A percentile compares a stretch with the other conserved stretches of the same genome.
These are phyloP conservation scores for Perca flavescens DNA, from an alignment of 2,113 vertebrate genomes.

Conservation along the genomic window DNA sequence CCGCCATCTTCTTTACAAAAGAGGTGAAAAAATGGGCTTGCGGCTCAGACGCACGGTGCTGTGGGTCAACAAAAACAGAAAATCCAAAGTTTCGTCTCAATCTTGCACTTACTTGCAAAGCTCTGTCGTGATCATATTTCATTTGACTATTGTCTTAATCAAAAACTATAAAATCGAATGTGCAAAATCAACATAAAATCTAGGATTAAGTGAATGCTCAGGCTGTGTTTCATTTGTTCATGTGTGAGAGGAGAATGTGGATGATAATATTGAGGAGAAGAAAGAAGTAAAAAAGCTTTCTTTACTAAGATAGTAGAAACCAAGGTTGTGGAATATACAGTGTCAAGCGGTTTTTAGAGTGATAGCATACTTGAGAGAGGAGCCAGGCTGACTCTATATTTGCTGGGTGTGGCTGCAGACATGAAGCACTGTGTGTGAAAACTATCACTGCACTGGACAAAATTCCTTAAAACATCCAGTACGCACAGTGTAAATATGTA, in stretches of 20 bases:
- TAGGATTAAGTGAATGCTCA: neutral
- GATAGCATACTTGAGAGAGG: constrained; percentile 44
- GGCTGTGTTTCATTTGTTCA: constrained; percentile 11
- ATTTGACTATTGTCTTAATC: neutral
- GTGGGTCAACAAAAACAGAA: neutral
- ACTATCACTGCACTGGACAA: constrained; percentile 71
- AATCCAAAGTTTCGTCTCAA: neutral
- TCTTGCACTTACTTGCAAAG: neutral
- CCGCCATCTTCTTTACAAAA: neutral
- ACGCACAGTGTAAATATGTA: constrained; percentile 54
- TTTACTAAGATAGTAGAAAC: constrained; percentile 15
- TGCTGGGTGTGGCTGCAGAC: constrained; percentile 73
- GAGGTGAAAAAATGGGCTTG: constrained; percentile 7
- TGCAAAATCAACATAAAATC: constrained; percentile 15
- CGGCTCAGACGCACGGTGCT: neutral
- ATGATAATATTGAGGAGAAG: neutral
- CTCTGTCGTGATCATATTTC: neutral
- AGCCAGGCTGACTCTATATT: constrained; percentile 61
- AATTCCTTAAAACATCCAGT: constrained; percentile 69
- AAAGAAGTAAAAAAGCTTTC: constrained; percentile 9
- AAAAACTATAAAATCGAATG: neutral
- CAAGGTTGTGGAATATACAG: constrained; percentile 8
- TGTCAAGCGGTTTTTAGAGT: constrained; percentile 34
- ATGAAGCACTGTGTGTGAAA: constrained; percentile 75
- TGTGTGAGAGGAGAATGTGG: constrained; percentile 18